phyloP scores from a whole-genome alignment of 2,888 invertebrate species.

The Amblyjoppa fuscipennis region DNA sequence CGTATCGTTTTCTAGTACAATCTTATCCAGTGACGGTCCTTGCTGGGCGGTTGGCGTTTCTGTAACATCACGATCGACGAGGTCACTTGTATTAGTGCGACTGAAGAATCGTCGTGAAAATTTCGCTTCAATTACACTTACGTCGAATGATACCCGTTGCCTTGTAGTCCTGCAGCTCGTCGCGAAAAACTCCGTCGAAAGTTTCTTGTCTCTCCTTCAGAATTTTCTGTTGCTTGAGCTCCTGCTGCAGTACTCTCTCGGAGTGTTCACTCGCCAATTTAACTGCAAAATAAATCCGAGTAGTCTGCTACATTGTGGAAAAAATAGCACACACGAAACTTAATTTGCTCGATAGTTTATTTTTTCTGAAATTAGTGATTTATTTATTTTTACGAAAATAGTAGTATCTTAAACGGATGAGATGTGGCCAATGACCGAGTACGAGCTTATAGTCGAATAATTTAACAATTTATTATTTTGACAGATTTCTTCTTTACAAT shows the following conservation, averaged over 20 bases:
- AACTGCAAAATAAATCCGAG: slow-evolving; percentile 78
- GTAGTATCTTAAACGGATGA: too few relatives aligned
- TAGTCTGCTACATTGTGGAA: not conserved
- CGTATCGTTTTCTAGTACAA: slow-evolving; percentile 88
- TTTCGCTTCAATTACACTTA: slow-evolving; percentile 78
- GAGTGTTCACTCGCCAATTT: slow-evolving; percentile 87
- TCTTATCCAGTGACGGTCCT: slow-evolving; percentile 88
- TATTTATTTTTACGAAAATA: not conserved
- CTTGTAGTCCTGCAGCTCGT: slow-evolving; percentile 89
- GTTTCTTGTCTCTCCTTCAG: slow-evolving; percentile 89
- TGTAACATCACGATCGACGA: slow-evolving; percentile 66
- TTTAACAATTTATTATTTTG: too few relatives aligned
- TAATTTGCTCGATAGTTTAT: too few relatives aligned
- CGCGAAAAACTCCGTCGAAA: slow-evolving; percentile 90
- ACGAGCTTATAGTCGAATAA: too few relatives aligned
- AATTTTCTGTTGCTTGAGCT: slow-evolving; percentile 86
- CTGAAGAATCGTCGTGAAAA: not conserved
- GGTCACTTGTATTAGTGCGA: slow-evolving; percentile 28
- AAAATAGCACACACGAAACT: not conserved
- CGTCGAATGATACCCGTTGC: slow-evolving; percentile 88
- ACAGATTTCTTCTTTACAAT: not conserved
- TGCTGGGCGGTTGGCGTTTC: slow-evolving; percentile 77
- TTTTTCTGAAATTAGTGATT: too few relatives aligned
- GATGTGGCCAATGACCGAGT: too few relatives aligned
- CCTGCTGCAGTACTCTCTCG: slow-evolving; percentile 87